Evolutionary conservation across 1,140 invertebrate species (phyloP), one percentile per base, ranked within the genome.

Genomic region (Halictus rubicundus): DNA sequence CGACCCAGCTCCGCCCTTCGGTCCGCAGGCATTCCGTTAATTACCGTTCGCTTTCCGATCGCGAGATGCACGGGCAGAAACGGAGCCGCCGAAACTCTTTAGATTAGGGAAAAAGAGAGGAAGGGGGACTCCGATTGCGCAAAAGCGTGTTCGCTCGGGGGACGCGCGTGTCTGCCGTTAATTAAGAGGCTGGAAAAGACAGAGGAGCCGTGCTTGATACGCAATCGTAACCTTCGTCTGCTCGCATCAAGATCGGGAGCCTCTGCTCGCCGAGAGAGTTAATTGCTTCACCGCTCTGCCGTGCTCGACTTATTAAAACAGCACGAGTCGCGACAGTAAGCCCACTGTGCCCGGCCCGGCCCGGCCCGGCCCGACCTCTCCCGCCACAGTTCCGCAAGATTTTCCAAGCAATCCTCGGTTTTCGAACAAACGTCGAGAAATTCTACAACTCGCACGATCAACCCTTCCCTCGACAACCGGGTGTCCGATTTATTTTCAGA

Each of bases 241-340:
- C 59, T 72, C 59, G 73, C 80, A 78, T 77, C 76, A 78, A 80
- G 78, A 80, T 80, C 78, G 73, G 65, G 72, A 65, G 61, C 46
- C 76, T 74, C 27, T 49, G 2, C 49, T 46, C 65, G 27, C 46
- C 54, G 57, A 12, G 42, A 46, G 61, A 57, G 77, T 88, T 87
- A 88, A 88, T 88, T 88, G 86, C 82, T 86, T 81, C 70, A 81
- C 77, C 81, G 77, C 81, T 74, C 83, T 60, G 52, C 21, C 49
- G 21, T 54, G 61, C 68, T 69, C 81, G 78, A 69, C 81, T 88
- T 87, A 88, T 88, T 88, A 85, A 88, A 88, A 87, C 84, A 84
- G 84, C 82, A 84, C 82, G 78, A 78, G 37, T 37, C 82, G 85
- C 79, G 76, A 86, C 84, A 87, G 86, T 83, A 78, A 79, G 25